Evolutionary conservation across 2,797 vertebrate genomes (phyloP), one percentile per base, ranked within the genome.

Genomic region (Hozukius guyotensis): DNA sequence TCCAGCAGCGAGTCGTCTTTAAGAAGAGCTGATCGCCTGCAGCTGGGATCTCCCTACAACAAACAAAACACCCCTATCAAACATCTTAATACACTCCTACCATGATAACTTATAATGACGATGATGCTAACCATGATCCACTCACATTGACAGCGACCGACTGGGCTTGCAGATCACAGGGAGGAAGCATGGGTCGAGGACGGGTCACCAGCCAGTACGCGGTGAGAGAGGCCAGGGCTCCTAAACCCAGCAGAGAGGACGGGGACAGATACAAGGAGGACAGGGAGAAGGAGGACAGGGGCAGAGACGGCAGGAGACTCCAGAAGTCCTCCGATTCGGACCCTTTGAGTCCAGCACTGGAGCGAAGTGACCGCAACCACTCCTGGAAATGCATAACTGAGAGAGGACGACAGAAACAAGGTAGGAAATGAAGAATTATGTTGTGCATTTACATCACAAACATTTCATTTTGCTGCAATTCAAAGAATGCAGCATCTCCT

Each of bases 331-430:
- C 92, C 0, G 89, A 82, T 49, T 96, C 93, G 2, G 91, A 80
- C 1, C 82, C 84, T 85, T 89, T 87, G 13, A 92, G 78, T 84
- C 91, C 92, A 2, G 88, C 59, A 13, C 86, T 74, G 81, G 93
- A 85, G 62, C 89, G 81, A 77, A 96, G 91, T 31, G 93, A 95
- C 55, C 87, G 83, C 68, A 96, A 87, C 95, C 95, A 96, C 88
- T 96, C 95, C 91, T 93, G 95, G 77, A 96, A 90, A 93, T 94
- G 95, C 96, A 96, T 96, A 56, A 53, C 96, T 94, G 82, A 53
- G 20, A 71, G 60, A 29, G 68, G 16, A 73, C 36, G 67, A 29
- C 25, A 20, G 20, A 42, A 36, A 46, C 1, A 24, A 10, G 9
- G 9, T 14, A 62, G 20, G 2, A 3, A 6, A 24, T 61, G n/a